These are phyloP conservation scores for Prinia subflava DNA, from an alignment of 2,113 vertebrate genomes.

Conservation along the genomic window DNA sequence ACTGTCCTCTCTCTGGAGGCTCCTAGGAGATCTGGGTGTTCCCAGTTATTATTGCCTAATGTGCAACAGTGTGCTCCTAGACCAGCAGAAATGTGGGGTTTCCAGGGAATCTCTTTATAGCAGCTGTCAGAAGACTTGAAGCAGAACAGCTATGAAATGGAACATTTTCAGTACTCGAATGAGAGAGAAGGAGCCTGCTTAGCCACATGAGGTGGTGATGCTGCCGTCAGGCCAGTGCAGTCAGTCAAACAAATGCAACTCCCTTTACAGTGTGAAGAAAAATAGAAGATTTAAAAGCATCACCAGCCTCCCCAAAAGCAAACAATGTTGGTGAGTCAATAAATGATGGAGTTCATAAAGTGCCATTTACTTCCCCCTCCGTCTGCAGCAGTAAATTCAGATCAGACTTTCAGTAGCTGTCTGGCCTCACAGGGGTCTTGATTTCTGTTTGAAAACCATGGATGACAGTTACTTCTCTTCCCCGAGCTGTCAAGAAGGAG, in stretches of 20 bases:
- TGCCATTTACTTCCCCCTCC: conserved; percentile 30
- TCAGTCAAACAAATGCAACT: neutral
- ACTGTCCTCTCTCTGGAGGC: neutral
- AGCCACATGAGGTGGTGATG: neutral
- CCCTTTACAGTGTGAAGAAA: conserved; percentile 1
- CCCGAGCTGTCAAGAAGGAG: neutral
- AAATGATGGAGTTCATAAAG: conserved; percentile 71
- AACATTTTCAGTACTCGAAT: neutral
- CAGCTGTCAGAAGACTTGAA: neutral
- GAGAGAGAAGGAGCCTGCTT: neutral
- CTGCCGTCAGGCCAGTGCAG: neutral
- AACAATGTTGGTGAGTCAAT: conserved; percentile 60
- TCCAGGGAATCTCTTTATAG: neutral
- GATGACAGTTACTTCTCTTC: neutral
- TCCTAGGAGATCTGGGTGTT: neutral
- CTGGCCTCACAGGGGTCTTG: neutral
- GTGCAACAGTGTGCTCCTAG: neutral
- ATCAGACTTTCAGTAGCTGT: conserved; percentile 6
- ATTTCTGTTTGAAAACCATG: neutral
- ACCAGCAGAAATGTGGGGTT: neutral
- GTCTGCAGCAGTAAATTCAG: conserved; percentile 58
- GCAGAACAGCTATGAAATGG: neutral
- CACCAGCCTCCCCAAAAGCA: conserved; percentile 36
- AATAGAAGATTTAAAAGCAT: conserved; percentile 26
- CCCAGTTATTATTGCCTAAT: neutral